Evolutionary conservation across 1,140 invertebrate species (phyloP).

Genomic region (Centruroides sculpturatus): DNA sequence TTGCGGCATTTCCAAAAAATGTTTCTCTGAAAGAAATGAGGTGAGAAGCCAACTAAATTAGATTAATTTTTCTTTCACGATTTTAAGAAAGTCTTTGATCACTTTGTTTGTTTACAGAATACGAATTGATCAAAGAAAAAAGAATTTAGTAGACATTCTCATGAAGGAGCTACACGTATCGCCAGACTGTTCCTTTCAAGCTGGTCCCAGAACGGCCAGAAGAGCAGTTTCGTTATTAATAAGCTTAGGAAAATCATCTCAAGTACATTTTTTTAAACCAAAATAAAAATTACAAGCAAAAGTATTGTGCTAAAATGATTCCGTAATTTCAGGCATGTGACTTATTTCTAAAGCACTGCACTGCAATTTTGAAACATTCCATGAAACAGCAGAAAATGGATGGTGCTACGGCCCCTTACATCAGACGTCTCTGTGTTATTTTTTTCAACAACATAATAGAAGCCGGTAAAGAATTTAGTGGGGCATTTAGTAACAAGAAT

Average conservation of each 20-base stretch:
- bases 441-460: slow-evolving; percentile 79
- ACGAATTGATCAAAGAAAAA: slow-evolving; percentile 56
- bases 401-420: slow-evolving; percentile 68
- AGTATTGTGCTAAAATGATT: too few species aligned
- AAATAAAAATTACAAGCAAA: too few species aligned
- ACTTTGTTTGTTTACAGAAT: slow-evolving; percentile 9
- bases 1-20: slow-evolving; percentile 18
- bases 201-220: slow-evolving; percentile 74
- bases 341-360: slow-evolving; percentile 70
- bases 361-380: slow-evolving; percentile 61
- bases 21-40: slow-evolving; percentile 12
- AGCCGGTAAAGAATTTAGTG: slow-evolving; percentile 69
- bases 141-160: slow-evolving; percentile 64
- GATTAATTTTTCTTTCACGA: too few species aligned
- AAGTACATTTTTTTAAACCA: slow-evolving; percentile 13
- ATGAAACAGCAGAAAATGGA: slow-evolving; percentile 75
- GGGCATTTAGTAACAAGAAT: slow-evolving; percentile 56
- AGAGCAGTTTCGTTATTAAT: slow-evolving; percentile 76
- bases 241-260: slow-evolving; percentile 52
- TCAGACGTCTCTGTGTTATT: slow-evolving; percentile 65
- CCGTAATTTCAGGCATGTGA: slow-evolving; percentile 49
- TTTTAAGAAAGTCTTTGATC: too few species aligned
- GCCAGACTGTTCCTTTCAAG: slow-evolving; percentile 76
- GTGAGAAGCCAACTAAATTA: too few species aligned
- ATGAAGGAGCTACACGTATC: slow-evolving; percentile 75